Base-by-base conservation (phyloP, 2,113 vertebrate species). In the Cheirogaleus medius region DNA sequence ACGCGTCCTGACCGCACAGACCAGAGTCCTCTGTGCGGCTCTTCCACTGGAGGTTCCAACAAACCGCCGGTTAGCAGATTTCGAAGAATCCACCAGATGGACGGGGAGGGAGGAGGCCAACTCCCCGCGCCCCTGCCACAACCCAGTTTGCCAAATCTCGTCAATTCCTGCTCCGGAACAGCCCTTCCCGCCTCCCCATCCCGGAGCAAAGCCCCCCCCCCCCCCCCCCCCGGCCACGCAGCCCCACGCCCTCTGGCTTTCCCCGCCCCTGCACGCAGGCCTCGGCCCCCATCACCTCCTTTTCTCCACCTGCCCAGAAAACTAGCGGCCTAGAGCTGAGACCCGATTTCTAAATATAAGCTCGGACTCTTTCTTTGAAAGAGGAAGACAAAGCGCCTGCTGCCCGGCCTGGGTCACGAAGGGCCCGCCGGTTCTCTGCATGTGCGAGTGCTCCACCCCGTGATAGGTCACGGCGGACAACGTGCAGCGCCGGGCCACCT, bases 351-450 rank as follows among this genome's bases (percentile, higher is more conserved):
- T 42, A 85, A 74, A 60, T 1, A 52, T 12, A n/a, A 83, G 25
- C 44, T 13, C 4, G 3, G 44, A 21, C 13, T 9, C 14, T 49
- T 23, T 49, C 68, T 47, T 21, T 12, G 21, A 49, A 52, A 66
- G 86, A 13, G 0, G 23, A 18, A 18, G 21, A 66, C 20, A 44
- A 42, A 64, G 52, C 5, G 18, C 9, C 17, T 4, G 54, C 83
- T 25, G 1, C 4, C 6, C 21, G 44, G 34, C 47, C 5, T 25
- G n/a, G 21, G 6, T 17, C 39, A 9, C 49, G 18, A 20, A 60
- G 29, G 39, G 68, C 23, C n/a, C 1, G 3, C 0, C 3, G 0
- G 39, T 29, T 29, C 6, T 8, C 5, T 5, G 0, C 14, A 2
- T 25, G 13, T 4, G 8, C 1, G 0, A 6, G 8, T 4, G 15